Conservation (phyloP, 1,140 invertebrate genomes). For the Sycobia sp. region DNA sequence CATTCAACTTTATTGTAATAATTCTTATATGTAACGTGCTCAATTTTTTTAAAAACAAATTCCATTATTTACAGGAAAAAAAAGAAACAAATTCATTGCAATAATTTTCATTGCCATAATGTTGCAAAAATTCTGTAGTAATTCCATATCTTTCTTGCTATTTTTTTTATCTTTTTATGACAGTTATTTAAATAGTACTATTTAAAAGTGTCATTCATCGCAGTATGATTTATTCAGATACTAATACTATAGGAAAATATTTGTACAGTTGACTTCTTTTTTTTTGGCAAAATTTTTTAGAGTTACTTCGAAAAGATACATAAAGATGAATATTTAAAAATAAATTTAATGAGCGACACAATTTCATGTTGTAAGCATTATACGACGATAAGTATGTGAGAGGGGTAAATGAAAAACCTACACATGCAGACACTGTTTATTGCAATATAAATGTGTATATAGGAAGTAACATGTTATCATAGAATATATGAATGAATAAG, state of each 20-base stretch:
- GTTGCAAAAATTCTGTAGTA: not conserved
- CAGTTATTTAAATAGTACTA: too few species aligned
- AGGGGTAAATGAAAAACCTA: slow-evolving; percentile 26
- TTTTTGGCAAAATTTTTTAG: slow-evolving; percentile 10
- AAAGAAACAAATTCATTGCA: not conserved
- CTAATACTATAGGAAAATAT: too few species aligned
- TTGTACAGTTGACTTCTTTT: too few species aligned
- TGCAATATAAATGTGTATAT: slow-evolving; percentile 63
- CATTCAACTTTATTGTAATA: too few species aligned
- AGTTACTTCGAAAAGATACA: slow-evolving; percentile 27
- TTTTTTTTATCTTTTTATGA: too few species aligned
- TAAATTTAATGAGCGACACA: slow-evolving; percentile 23
- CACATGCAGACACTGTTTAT: slow-evolving; percentile 52
- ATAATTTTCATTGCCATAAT: slow-evolving; percentile 2
- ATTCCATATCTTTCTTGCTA: not conserved
- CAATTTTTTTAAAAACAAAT: not conserved
- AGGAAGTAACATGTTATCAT: slow-evolving; percentile 51
- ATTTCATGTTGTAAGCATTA: slow-evolving; percentile 30
- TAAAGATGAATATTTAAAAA: slow-evolving; percentile 7
- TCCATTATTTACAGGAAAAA: not conserved
- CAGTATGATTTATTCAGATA: too few species aligned
- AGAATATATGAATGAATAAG: slow-evolving; percentile 54
- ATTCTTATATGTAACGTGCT: too few species aligned
- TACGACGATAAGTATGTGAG: slow-evolving; percentile 23
- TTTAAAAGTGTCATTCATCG: too few species aligned